phyloP scores from a whole-genome alignment of 2,113 vertebrate genomes.

The Gavia stellata region DNA sequence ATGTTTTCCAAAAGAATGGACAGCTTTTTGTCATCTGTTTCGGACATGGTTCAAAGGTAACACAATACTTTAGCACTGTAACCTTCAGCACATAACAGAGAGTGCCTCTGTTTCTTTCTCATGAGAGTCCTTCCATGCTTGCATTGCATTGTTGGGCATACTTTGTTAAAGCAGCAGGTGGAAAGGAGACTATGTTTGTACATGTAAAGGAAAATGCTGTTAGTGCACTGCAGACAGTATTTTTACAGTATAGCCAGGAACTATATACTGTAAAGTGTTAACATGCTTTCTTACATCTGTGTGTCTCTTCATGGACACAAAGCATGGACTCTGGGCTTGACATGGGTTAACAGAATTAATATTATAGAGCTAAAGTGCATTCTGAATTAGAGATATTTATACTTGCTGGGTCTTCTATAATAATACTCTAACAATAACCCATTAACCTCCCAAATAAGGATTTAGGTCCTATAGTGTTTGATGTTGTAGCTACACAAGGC shows the following conservation, averaged over 20 bases:
- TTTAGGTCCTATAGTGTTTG: not conserved
- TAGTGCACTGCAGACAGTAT: not conserved
- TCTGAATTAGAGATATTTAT: not conserved
- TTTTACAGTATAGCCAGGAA: not conserved
- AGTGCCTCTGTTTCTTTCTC: not conserved
- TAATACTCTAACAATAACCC: not conserved
- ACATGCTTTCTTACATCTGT: not conserved
- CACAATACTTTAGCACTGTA: not conserved
- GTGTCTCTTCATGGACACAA: not conserved
- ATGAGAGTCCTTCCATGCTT: not conserved
- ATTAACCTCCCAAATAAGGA: not conserved
- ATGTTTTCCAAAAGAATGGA: slow-evolving; percentile 92
- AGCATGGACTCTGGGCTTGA: not conserved
- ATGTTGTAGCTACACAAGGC: not conserved
- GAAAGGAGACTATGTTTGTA: not conserved
- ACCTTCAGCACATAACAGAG: rapidly evolving
- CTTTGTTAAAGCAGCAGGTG: not conserved
- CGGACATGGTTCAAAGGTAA: slow-evolving; percentile 89
- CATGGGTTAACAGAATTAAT: not conserved
- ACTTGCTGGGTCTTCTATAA: not conserved
- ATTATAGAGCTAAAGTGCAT: not conserved
- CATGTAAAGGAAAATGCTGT: not conserved
- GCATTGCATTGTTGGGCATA: not conserved
- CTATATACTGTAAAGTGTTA: not conserved
- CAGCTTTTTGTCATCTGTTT: slow-evolving; percentile 83